Base-by-base conservation (phyloP, 2,888 invertebrate genomes). In the Idaea dimidiata region DNA sequence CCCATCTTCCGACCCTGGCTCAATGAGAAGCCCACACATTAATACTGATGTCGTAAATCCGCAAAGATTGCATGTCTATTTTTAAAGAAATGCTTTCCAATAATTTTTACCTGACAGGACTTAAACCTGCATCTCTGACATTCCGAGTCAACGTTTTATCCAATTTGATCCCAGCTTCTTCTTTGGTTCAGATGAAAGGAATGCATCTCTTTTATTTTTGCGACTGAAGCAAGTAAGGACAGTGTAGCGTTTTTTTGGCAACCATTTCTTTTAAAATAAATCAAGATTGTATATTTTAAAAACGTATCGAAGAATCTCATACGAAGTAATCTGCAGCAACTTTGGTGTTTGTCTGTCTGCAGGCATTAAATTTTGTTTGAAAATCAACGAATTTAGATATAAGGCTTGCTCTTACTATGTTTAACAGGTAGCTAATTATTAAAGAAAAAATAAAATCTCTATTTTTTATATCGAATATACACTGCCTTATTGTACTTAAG, bases 1-100 rank as follows among this genome's bases (percentile, higher is more conserved):
- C 98, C 98, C 58, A 96, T 98, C 73, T 97, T 97, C 89, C 93
- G 98, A 71, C 97, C 98, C 57, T 97, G 97, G 97, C 93, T 97
- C 62, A 95, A 96, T 79, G 97, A 97, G 67, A 91, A 91, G 59
- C 86, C 86, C 14, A 75, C 74, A n/a, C 81, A 88, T 75, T 87
- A 82, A 87, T 66, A 56, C 17, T 7, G 14, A 43, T 43, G 14
- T 43, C 1, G 43, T 33, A 7, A n/a, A n/a, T n/a, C n/a, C n/a
- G n/a, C n/a, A n/a, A n/a, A n/a, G n/a, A n/a, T n/a, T n/a, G n/a
- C n/a, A n/a, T n/a, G n/a, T n/a, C n/a, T n/a, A n/a, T n/a, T n/a
- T n/a, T n/a, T n/a, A n/a, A n/a, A n/a, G n/a, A n/a, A n/a, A n/a
- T n/a, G n/a, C n/a, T n/a, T n/a, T n/a, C n/a, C n/a, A n/a, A n/a